phyloP scores from a whole-genome alignment of 2,888 invertebrate species.

The Ametastegia equiseti region DNA sequence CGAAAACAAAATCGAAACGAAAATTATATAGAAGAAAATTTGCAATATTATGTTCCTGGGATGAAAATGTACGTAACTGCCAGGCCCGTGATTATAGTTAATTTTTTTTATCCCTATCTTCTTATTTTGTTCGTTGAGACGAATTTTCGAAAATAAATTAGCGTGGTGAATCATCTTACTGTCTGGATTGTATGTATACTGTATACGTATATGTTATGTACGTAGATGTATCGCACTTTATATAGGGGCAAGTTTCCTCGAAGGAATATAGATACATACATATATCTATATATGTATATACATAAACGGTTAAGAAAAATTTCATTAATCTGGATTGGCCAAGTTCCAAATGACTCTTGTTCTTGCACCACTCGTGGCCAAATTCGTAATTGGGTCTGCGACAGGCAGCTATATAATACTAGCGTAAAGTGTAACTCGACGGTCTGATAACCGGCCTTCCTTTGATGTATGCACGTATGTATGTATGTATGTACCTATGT shows the following conservation, averaged over 20 bases:
- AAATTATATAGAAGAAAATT: background rate
- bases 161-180: no score
- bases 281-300: background rate
- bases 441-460: background rate
- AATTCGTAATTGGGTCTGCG: slow-evolving; percentile 14
- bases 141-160: no score
- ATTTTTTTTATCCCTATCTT: no score
- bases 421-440: background rate
- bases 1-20: background rate
- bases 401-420: background rate
- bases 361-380: background rate
- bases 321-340: slow-evolving; percentile 25
- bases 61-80: no score
- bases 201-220: no score
- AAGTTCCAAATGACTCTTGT: slow-evolving; percentile 19
- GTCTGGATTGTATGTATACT: no score
- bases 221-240: no score
- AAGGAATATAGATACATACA: background rate
- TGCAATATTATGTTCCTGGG: no score
- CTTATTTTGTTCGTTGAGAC: no score
- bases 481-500: background rate
- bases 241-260: no score
- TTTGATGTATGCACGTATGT: background rate
- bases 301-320: background rate
- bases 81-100: no score